Base-by-base conservation (phyloP, 2,888 invertebrate species). In the Chymomyza caudatula region DNA sequence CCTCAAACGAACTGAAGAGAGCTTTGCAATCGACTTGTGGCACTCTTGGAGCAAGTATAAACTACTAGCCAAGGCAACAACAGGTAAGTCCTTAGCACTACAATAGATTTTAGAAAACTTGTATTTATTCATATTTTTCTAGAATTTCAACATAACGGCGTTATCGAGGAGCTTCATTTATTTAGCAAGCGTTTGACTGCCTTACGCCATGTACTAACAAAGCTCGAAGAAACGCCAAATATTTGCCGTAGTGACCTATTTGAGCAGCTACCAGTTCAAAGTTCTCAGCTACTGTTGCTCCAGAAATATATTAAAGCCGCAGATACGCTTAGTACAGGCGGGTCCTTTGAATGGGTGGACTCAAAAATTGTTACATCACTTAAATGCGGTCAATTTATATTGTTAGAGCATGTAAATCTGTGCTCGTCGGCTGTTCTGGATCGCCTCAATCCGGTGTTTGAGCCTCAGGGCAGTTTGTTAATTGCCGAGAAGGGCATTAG, bases 361-460 rank as follows among this genome's bases (percentile, higher is more conserved):
- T 97, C 97, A 13, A 91, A 96, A 74, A 92, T 98, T 59, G 95
- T 97, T 0, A 96, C 96, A 92, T 95, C 96, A 64, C 91, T 97
- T 73, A 93, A 93, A 80, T 93, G 94, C 85, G 97, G 97, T 0
- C 93, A 94, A 37, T 97, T 97, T 94, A 91, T 98, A 44, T 91
- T 97, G 55, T 91, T 97, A 64, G 97, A 97, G 90, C 97, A 98
- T 90, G 98, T 97, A 1, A 98, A 99, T 91, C 93, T 98, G 61
- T 98, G 98, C 88, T 97, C 98, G 75, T 94, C 99, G 0, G 98
- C 99, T 6, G 98, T 99, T 8, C 91, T 99, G 78, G 99, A 99
- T 90, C 94, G 99, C 74, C 92, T 99, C 15, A 99, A 99, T 92
- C 96, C 96, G 0, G 93, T 99, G 6, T 92, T 99, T 80, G 99